Base-by-base conservation (phyloP, 2,113 vertebrate genomes). In the Sceloporus undulatus region DNA sequence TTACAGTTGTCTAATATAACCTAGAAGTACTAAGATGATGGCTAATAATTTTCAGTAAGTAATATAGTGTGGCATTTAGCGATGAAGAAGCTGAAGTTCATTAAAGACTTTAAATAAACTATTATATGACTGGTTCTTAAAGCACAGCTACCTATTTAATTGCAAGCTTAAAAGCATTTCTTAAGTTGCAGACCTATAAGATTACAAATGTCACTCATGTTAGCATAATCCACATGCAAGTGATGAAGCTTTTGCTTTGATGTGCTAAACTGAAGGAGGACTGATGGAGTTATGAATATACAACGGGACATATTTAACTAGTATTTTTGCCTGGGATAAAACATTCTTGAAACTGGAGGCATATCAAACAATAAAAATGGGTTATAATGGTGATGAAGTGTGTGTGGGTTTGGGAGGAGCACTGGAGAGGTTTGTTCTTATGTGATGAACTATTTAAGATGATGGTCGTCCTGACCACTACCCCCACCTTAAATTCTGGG, bases 261-360 rank as follows among this genome's bases (percentile, higher is more conserved):
- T 98, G 98, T 98, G 97, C 97, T 97, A 95, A 97, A 97, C 96
- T 98, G 97, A 96, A 97, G 97, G 93, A 95, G 94, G 96, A 94
- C 97, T 99, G 98, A 98, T 98, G 97, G 97, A 98, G 97, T 97
- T 97, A 97, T 97, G 97, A 97, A 97, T 97, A 97, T 97, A 98
- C 98, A 98, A 98, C 97, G 96, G 96, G 96, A 97, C 95, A 95
- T 97, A 97, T 97, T 98, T 96, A 97, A 98, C 98, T 97, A 98
- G 97, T 97, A 96, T 90, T 96, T 96, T 97, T 96, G 96, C 97
- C 97, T 97, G 95, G 97, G 97, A 97, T 97, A 96, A 98, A 98
- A 97, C 96, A 97, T 96, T 96, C 94, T 96, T 94, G 94, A 97
- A 97, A 97, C 96, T 96, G 93, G 96, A 97, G 95, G 97, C 96